These are phyloP conservation scores for Lacanobia oleracea DNA, from an alignment of 2,888 invertebrate species.

Conservation along the genomic window DNA sequence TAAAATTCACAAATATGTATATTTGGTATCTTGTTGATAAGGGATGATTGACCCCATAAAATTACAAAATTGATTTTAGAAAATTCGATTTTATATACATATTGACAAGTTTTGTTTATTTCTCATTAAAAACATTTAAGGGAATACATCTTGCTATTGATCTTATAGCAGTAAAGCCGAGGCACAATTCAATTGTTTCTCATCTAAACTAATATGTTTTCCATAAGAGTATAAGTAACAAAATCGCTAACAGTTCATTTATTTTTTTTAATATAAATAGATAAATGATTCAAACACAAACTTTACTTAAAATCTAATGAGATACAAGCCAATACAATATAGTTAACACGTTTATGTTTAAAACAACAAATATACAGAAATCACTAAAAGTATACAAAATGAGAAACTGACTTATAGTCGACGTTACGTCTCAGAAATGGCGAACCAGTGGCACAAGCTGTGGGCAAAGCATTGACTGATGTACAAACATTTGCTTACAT, in stretches of 20 bases:
- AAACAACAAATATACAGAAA: constrained; percentile 30
- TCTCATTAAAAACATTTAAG: not conserved
- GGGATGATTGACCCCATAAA: not conserved
- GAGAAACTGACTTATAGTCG: constrained; percentile 2
- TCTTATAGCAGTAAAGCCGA: constrained; percentile 10
- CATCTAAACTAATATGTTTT: constrained; percentile 37
- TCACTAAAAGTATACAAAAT: constrained; percentile 26
- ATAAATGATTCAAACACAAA: constrained; percentile 48
- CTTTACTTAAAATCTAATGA: constrained; percentile 66
- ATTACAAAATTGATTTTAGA: constrained; percentile 9
- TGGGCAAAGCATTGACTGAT: not conserved
- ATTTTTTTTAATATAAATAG: constrained; percentile 19
- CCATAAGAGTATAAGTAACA: constrained; percentile 9
- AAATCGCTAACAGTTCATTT: constrained; percentile 22
- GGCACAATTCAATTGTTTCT: constrained; percentile 51
- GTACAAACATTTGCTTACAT: not conserved
- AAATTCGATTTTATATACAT: constrained; percentile 4
- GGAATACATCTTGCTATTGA: not conserved
- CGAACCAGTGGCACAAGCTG: not conserved
- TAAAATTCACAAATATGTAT: constrained; percentile 13
- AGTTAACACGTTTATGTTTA: constrained; percentile 17
- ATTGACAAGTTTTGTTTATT: not conserved
- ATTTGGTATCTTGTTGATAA: not conserved
- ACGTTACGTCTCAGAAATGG: constrained; percentile 9
- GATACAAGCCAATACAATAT: constrained; percentile 60